phyloP scores from a whole-genome alignment of 1,140 invertebrate genomes.

The Geopemphigus sp. region DNA sequence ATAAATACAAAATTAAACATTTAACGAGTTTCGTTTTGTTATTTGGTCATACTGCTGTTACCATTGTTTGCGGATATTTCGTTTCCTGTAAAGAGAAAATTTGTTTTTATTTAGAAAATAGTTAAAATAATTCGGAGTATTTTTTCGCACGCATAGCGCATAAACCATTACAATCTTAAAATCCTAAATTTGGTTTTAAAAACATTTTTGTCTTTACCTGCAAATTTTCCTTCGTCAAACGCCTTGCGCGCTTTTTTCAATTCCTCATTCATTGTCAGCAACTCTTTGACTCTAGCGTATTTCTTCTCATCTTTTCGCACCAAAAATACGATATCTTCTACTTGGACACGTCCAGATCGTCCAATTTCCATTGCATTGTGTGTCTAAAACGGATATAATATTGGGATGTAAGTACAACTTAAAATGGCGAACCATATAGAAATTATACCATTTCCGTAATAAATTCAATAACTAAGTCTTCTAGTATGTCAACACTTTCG shows the following conservation, averaged over 20 bases:
- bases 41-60: slow-evolving; percentile 4
- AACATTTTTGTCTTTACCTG: slow-evolving; percentile 53
- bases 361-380: slow-evolving; percentile 94
- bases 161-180: no score
- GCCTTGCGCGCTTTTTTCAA: slow-evolving; percentile 97
- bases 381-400: slow-evolving; percentile 61
- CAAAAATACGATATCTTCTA: slow-evolving; percentile 97
- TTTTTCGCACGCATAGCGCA: no score
- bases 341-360: slow-evolving; percentile 87
- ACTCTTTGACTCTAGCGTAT: slow-evolving; percentile 96
- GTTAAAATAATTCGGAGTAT: no score
- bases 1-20: slow-evolving; percentile 17
- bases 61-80: slow-evolving; percentile 3
- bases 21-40: neutral
- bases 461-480: slow-evolving; percentile 97
- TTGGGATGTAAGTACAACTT: neutral
- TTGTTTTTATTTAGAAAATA: neutral
- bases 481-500: slow-evolving; percentile 95
- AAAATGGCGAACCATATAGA: neutral
- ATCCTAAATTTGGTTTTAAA: no score
- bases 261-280: slow-evolving; percentile 98
- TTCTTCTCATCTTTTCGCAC: slow-evolving; percentile 96
- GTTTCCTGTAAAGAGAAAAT: slow-evolving; percentile 15
- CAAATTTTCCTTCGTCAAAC: slow-evolving; percentile 99
- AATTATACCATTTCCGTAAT: slow-evolving; percentile 85